Percentiles rank a stretch among this genome's conserved stretches.
Conservation (phyloP, 2,888 invertebrate species). For the Lepidochrysops patricia region DNA sequence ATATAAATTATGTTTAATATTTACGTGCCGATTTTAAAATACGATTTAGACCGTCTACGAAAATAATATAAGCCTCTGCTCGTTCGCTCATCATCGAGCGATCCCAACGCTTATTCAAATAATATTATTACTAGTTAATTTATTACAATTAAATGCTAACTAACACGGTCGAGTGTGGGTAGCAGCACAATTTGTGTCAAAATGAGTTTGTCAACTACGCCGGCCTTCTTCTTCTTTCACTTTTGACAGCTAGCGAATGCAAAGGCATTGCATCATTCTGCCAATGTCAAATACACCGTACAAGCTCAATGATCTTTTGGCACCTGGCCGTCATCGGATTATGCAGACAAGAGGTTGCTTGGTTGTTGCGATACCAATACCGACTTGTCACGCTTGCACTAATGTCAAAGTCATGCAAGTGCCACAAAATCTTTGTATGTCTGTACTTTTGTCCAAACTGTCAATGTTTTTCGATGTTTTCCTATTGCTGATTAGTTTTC, state of each 20-base stretch:
- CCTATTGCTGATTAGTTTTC: no score
- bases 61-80: slow-evolving; percentile 15
- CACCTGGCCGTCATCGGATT: no score
- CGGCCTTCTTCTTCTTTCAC: background rate
- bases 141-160: slow-evolving; percentile 16
- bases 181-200: background rate
- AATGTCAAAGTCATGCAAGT: no score
- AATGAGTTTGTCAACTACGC: background rate
- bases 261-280: background rate
- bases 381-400: no score
- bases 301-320: no score
- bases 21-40: slow-evolving; percentile 24
- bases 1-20: slow-evolving; percentile 42
- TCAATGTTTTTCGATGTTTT: no score
- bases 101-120: slow-evolving; percentile 4
- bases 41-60: slow-evolving; percentile 21
- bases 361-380: no score
- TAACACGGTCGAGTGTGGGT: slow-evolving; percentile 9
- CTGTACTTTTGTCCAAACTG: no score
- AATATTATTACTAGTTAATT: slow-evolving; percentile 17
- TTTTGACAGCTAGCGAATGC: background rate
- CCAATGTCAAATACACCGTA: background rate
- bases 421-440: no score
- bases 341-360: no score
- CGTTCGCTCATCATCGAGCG: background rate